A percentile compares a stretch with the other conserved stretches of the same genome.
These are phyloP conservation scores for Callaeas wilsoni DNA, from an alignment of 2,113 vertebrate species.

Conservation along the genomic window DNA sequence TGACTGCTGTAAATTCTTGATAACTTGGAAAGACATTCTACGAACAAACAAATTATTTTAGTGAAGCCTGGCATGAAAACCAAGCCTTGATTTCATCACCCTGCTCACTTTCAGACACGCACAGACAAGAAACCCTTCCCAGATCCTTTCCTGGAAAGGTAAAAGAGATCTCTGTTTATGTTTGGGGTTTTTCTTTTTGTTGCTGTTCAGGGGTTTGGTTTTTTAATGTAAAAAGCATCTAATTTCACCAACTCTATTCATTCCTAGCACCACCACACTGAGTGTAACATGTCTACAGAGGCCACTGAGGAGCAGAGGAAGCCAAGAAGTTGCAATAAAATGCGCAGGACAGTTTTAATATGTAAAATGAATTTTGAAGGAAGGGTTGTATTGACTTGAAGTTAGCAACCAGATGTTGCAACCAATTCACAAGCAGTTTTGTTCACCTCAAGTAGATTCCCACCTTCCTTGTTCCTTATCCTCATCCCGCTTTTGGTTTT, in stretches of 20 bases:
- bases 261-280: background rate
- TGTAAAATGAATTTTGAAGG: background rate
- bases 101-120: background rate
- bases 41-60: background rate
- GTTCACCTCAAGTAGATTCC: background rate
- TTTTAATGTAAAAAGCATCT: background rate
- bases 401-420: background rate
- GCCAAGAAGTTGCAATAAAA: background rate
- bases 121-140: background rate
- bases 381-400: background rate
- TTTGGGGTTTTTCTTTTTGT: background rate
- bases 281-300: background rate
- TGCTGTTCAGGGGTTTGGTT: background rate
- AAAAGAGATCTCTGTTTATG: background rate
- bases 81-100: background rate
- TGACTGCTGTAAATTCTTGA: background rate
- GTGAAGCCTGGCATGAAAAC: background rate
- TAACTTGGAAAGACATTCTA: background rate
- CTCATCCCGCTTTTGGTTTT: background rate
- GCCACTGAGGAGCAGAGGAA: background rate
- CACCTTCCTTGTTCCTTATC: background rate
- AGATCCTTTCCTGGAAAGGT: slow-evolving; percentile 7
- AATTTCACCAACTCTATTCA: background rate
- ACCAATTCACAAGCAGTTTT: background rate
- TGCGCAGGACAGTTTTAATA: background rate